Evolutionary conservation across 2,888 invertebrate species (phyloP).

Genomic region (Diabrotica balteata): DNA sequence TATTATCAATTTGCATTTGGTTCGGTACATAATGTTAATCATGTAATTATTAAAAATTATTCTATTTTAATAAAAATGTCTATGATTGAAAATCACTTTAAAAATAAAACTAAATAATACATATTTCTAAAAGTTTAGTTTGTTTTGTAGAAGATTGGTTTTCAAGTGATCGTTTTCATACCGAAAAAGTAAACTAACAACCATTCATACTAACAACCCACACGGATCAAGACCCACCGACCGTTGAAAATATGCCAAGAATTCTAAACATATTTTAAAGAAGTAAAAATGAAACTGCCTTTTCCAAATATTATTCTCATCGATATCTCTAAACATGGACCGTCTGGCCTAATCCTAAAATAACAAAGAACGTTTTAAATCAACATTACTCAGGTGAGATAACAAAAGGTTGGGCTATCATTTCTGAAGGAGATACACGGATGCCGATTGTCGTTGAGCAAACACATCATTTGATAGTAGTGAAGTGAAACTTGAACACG

Average conservation of each 20-base stretch:
- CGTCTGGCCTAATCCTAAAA: conserved; percentile 45
- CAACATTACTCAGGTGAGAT: conserved; percentile 47
- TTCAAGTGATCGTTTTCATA: too few relatives aligned
- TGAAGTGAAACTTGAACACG: conserved; percentile 31
- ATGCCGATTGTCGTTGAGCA: conserved; percentile 33
- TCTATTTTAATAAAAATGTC: too few relatives aligned
- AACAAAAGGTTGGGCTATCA: conserved; percentile 40
- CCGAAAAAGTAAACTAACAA: too few relatives aligned
- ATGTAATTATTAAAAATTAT: too few relatives aligned
- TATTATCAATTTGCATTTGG: too few relatives aligned
- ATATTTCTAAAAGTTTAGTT: too few relatives aligned
- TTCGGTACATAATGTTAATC: too few relatives aligned
- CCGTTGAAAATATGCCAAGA: conserved; percentile 27
- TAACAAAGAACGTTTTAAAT: conserved; percentile 43
- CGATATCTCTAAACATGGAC: conserved; percentile 30
- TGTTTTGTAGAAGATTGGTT: too few relatives aligned
- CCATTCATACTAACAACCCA: too few relatives aligned
- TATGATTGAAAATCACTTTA: too few relatives aligned
- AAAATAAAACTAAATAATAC: too few relatives aligned
- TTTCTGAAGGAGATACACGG: conserved; percentile 30
- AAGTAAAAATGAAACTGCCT: conserved; percentile 25
- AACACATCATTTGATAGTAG: conserved; percentile 31
- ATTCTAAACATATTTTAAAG: conserved; percentile 16
- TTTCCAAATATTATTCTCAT: conserved; percentile 33
- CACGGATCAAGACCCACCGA: not conserved